Evolutionary conservation across 2,888 invertebrate genomes (phyloP), one percentile per base, ranked within the genome.

Genomic region (Brenthis ino): DNA sequence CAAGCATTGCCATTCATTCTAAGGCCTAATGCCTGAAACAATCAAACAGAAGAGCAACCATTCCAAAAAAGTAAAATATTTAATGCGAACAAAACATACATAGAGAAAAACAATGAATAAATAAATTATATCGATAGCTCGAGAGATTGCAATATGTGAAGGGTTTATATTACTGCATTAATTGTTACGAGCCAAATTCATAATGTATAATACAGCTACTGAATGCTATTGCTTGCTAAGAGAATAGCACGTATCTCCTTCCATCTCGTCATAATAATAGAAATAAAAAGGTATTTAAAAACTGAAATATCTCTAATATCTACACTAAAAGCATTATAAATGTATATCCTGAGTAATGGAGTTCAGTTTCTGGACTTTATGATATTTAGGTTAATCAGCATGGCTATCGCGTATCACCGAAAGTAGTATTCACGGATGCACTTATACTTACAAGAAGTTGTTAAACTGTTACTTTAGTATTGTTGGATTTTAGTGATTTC

Each of bases 221-320:
- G 43, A 56, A 28, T 6, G 65, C 70, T 84, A 84, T 85, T 84
- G 85, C 84, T 84, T 80, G 69, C 61, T 71, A 68, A 54, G 80
- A 81, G 82, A 84, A 81, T 80, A 71, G 54, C 79, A 83, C 83
- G 84, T 65, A 71, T 65, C 72, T 74, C 75, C 24, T 57, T 71
- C 73, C 72, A 50, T 71, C 55, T 71, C 72, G 16, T 71, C 57
- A 54, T 68, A 61, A 67, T 63, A 63, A 70, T 28, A 12, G 14
- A 72, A 68, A 68, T 24, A 60, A 50, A 58, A 28, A 66, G 24
- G 33, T 47, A 57, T 53, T 43, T 33, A 65, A 65, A 58, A 33
- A 72, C 63, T 65, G 13, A 48, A 50, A 64, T n/a, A 55, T 24
- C 48, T 65, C 64, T 50, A 67, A 53, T 55, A 48, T 16, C 11